Base-by-base conservation (phyloP, 2,113 vertebrate species). In the Phaethon lepturus region DNA sequence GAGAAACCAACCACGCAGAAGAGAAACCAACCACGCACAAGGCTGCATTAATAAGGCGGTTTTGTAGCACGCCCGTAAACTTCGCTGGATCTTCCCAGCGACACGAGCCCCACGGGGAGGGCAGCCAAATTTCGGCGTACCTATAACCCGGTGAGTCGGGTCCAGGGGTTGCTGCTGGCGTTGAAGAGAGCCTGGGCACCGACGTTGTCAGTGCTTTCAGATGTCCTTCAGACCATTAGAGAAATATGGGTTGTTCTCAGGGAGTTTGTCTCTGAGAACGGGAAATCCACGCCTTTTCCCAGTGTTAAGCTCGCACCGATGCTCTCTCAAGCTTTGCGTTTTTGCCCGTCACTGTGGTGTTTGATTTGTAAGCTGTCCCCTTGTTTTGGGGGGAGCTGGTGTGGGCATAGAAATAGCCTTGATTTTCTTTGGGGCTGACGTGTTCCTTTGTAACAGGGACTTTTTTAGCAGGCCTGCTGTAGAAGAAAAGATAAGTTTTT, bases 291-390 rank as follows among this genome's bases (percentile, higher is more conserved):
- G 26, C 24, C 20, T 83, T 55, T 72, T 59, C n/a, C 31, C 38
- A 7, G 13, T 0, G 1, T 25, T 33, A 8, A 53, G 7, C 42
- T 62, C 4, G 0, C 67, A 15, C 4, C 22, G 79, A 2, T 15
- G 9, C 12, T 35, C 14, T 44, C 64, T 49, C n/a, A 68, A n/a
- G 31, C 3, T 79, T 49, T 62, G 55, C 2, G 0, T 14, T 86
- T 67, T 19, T 7, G 24, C 29, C 25, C 35, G 3, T 11, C 12
- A 1, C 18, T 6, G 3, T 4, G 7, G 31, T 22, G 4, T 44
- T 40, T 59, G n/a, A 14, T 40, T 58, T 60, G 52, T 49, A 33
- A 80, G 42, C 18, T 38, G 14, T 18, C 8, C 3, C 25, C 50
- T 77, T 31, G 12, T 56, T 93, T 7, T 11, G 31, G 24, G 7